Percentiles rank a stretch among this genome's conserved stretches.
phyloP scores from a whole-genome alignment of 2,113 vertebrate species.

The Hassar affinis region DNA sequence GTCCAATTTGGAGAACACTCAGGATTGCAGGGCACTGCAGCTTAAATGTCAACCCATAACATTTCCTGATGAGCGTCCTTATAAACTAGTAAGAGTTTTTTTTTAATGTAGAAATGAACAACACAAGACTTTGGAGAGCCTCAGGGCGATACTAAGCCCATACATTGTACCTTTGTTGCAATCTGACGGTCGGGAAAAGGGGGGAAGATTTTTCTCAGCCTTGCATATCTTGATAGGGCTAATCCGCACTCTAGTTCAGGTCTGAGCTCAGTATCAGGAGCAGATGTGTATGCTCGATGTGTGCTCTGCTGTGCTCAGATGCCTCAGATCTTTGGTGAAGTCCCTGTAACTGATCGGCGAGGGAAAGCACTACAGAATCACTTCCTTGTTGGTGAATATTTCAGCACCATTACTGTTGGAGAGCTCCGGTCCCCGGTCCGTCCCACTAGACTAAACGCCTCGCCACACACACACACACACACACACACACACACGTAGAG shows the following conservation, averaged over 20 bases:
- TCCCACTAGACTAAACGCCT: conserved; percentile 32
- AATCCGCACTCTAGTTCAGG: background rate
- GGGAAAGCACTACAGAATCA: conserved; percentile 31
- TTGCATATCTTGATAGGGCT: background rate
- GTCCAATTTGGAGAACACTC: background rate
- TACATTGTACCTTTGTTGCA: no score
- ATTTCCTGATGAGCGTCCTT: background rate
- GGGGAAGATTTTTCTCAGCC: background rate
- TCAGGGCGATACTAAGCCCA: background rate
- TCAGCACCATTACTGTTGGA: conserved; percentile 68
- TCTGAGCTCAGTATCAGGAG: background rate
- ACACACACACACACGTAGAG: conserved; percentile 7
- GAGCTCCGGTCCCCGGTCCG: conserved; percentile 60
- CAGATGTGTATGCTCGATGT: background rate
- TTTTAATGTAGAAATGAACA: background rate
- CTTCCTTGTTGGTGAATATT: conserved; percentile 57
- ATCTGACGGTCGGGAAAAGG: background rate
- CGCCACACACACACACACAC: background rate
- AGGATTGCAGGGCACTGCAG: conserved; percentile 31
- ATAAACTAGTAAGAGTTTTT: background rate
- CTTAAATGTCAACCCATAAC: conserved; percentile 12
- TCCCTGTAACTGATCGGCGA: background rate
- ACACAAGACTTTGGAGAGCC: background rate
- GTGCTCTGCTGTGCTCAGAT: background rate
- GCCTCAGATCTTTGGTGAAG: background rate